These are phyloP conservation scores for Lamellibrachia satsuma DNA, from an alignment of 2,888 invertebrate species.

Conservation along the genomic window DNA sequence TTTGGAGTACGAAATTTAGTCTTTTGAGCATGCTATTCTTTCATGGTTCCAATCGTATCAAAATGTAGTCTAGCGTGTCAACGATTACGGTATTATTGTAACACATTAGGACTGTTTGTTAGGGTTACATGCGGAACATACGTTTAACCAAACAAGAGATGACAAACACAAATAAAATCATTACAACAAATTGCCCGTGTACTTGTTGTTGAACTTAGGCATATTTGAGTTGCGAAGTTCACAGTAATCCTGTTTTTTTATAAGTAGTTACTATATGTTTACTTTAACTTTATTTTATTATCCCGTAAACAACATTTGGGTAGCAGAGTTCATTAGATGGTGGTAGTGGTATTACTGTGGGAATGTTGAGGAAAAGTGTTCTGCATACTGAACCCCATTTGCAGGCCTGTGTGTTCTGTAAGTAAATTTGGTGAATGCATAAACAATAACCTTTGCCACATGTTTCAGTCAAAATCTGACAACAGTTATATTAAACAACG, in stretches of 20 bases:
- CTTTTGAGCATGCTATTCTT: neutral
- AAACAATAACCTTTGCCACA: neutral
- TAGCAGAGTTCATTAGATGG: too few relatives aligned
- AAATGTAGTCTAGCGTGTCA: neutral
- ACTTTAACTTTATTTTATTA: too few relatives aligned
- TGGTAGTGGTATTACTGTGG: too few relatives aligned
- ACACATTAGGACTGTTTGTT: neutral
- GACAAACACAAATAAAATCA: neutral
- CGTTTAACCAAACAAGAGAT: neutral
- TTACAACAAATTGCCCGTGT: neutral
- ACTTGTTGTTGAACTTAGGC: neutral
- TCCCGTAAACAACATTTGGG: too few relatives aligned
- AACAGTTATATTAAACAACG: neutral
- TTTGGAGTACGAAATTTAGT: neutral
- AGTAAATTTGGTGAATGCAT: neutral
- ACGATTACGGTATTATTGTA: neutral
- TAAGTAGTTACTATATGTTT: too few relatives aligned
- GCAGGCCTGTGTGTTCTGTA: neutral
- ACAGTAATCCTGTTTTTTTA: too few relatives aligned
- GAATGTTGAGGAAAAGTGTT: too few relatives aligned
- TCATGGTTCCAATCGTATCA: neutral
- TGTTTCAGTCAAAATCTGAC: neutral
- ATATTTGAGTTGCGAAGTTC: too few relatives aligned
- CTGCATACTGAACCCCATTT: too few relatives aligned
- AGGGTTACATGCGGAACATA: neutral